A percentile compares a stretch with the other conserved stretches of the same genome.
Evolutionary conservation across 1,140 invertebrate species (phyloP).

Genomic region (Chelonus insularis): DNA sequence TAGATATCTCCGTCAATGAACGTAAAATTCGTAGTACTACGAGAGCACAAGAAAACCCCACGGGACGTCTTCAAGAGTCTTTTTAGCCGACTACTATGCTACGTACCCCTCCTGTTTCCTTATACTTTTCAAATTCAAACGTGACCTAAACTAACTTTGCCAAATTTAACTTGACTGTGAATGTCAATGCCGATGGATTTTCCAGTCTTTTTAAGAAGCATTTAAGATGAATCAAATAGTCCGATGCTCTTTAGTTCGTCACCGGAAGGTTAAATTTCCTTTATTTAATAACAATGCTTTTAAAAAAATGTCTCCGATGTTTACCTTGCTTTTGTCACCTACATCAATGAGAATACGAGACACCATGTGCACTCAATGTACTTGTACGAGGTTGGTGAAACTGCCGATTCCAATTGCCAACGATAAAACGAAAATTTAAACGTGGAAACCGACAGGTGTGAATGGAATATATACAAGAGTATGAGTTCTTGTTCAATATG

Average conservation of each 20-base stretch:
- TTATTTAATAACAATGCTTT: background rate
- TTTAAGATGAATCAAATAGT: conserved; percentile 42
- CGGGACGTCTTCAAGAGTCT: conserved; percentile 24
- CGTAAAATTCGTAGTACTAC: conserved; percentile 45
- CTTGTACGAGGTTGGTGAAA: too few relatives aligned
- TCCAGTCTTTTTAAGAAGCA: conserved; percentile 41
- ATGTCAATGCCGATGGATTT: conserved; percentile 18
- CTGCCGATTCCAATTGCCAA: too few relatives aligned
- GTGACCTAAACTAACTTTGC: conserved; percentile 33
- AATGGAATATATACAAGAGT: background rate
- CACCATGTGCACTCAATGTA: too few relatives aligned
- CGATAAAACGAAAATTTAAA: conserved; percentile 20
- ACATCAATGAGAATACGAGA: too few relatives aligned
- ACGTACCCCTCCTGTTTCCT: conserved; percentile 7
- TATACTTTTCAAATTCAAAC: conserved; percentile 30
- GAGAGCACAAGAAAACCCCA: conserved; percentile 9
- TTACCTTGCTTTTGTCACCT: too few relatives aligned
- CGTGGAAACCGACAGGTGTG: conserved; percentile 50
- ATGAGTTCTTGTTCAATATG: background rate
- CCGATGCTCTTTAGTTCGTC: conserved; percentile 11
- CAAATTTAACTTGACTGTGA: conserved; percentile 31
- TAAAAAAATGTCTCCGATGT: too few relatives aligned
- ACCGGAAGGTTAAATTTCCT: background rate
- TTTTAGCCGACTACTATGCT: background rate
- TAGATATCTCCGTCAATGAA: conserved; percentile 45